Conservation (phyloP, 2,888 invertebrate genomes). For the Drosophila sordidapex region DNA sequence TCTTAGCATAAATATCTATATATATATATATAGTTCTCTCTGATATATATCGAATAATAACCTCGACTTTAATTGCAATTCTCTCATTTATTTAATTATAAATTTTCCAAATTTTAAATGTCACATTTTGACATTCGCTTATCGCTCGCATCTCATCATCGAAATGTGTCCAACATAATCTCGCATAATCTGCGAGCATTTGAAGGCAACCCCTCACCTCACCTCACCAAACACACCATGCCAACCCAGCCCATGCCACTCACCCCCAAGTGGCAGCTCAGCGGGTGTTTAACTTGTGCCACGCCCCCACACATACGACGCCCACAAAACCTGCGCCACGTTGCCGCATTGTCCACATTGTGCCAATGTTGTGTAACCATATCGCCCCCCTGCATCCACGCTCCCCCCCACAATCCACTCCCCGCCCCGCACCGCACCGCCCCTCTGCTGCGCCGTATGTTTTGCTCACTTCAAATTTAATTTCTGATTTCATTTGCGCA, state of each 20-base stretch:
- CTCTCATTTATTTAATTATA: conserved; percentile 3
- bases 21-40: background rate
- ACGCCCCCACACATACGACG: conserved; percentile 30
- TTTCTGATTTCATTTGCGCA: conserved; percentile 78
- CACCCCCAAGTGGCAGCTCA: conserved; percentile 22
- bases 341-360: conserved; percentile 38
- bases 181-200: conserved; percentile 51
- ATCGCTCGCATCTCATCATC: conserved; percentile 24
- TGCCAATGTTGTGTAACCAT: conserved; percentile 20
- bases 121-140: conserved; percentile 24
- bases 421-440: too few species aligned
- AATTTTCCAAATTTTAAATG: conserved; percentile 19
- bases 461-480: conserved; percentile 77
- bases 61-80: background rate
- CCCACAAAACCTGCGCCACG: conserved; percentile 48
- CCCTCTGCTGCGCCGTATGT: conserved; percentile 61
- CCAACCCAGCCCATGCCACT: conserved; percentile 18
- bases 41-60: background rate
- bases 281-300: conserved; percentile 44
- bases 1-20: too few species aligned
- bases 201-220: background rate
- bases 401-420: background rate
- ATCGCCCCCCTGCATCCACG: background rate
- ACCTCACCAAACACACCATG: background rate
- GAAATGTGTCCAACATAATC: conserved; percentile 51